Evolutionary conservation across 2,113 vertebrate genomes (phyloP), one percentile per base, ranked within the genome.

Genomic region (Platycercus adscitus): DNA sequence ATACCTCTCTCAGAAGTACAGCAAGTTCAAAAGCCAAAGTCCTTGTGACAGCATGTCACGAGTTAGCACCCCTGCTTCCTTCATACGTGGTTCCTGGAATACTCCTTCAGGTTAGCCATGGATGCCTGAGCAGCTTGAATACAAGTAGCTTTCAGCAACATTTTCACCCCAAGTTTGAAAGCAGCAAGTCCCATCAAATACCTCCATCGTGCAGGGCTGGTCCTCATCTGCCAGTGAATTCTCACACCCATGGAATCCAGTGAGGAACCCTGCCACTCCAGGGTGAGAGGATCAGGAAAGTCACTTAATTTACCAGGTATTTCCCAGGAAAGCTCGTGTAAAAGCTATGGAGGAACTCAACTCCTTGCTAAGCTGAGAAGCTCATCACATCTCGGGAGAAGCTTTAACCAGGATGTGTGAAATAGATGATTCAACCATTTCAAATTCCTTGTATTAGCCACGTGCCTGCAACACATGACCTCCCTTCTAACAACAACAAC

Each of bases 1-100:
- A 80, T 9, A 49, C 58, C 20, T 11, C 61, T 39, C 61, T 73
- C 46, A 43, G 41, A 91, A 72, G 52, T 14, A 87, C 25, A 77
- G 73, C 71, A 85, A 93, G 89, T 81, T 91, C 93, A 96, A 76
- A 97, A 85, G 75, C 55, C 78, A 73, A 96, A 96, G 95, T 95
- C 81, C 78, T 87, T 43, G 73, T 16, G 60, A 35, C 52, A 71
- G 44, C 29, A 9, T 6, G 5, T 13, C 69, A 39, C 1, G 6
- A 82, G 11, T 9, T 11, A 52, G 49, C 55, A 41, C 24, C 81
- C 77, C 89, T 76, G 70, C 43, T 86, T 88, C 78, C 29, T 52
- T 7, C 78, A 66, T 12, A 81, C 8, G 69, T 0, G 0, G 46
- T 52, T 80, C 55, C 72, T 77, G 66, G 47, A 80, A 56, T 2